phyloP scores from a whole-genome alignment of 37 sponge, comb jelly and placozoan genomes.

The Aplysina aerophoba region DNA sequence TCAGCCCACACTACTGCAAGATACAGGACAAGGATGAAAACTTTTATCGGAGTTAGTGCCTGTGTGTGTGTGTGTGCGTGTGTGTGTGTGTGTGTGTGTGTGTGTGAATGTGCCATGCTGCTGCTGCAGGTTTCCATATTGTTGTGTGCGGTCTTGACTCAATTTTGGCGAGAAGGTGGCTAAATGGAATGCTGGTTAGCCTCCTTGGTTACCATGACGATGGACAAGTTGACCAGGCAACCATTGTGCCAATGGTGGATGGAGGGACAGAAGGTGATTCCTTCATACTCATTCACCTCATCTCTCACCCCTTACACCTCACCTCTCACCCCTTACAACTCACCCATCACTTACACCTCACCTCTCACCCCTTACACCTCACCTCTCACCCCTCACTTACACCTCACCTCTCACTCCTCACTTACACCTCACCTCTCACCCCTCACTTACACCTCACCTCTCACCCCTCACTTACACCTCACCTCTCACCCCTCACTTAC shows the following conservation, averaged over 20 bases:
- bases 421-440: too few species aligned
- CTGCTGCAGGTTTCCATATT: constrained; percentile 74
- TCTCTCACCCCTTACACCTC: background rate
- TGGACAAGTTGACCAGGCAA: constrained; percentile 70
- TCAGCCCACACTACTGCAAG: constrained; percentile 85
- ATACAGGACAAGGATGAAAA: constrained; percentile 90
- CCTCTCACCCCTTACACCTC: too few species aligned
- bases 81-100: background rate
- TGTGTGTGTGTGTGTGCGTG: background rate
- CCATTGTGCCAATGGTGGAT: constrained; percentile 94
- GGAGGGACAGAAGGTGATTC: constrained; percentile 95
- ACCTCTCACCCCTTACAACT: too few species aligned
- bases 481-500: too few species aligned
- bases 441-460: too few species aligned
- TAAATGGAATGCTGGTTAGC: constrained; percentile 92
- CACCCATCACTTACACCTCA: too few species aligned
- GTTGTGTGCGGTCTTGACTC: constrained; percentile 96
- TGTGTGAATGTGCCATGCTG: background rate
- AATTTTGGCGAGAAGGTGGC: constrained; percentile 91
- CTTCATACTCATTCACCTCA: too few species aligned
- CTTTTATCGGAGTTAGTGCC: constrained; percentile 79
- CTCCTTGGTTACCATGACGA: constrained; percentile 71
- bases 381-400: too few species aligned
- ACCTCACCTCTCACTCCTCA: too few species aligned
- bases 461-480: too few species aligned